Base-by-base conservation (phyloP, 2,888 invertebrate species). In the Criorhina ranunculi region DNA sequence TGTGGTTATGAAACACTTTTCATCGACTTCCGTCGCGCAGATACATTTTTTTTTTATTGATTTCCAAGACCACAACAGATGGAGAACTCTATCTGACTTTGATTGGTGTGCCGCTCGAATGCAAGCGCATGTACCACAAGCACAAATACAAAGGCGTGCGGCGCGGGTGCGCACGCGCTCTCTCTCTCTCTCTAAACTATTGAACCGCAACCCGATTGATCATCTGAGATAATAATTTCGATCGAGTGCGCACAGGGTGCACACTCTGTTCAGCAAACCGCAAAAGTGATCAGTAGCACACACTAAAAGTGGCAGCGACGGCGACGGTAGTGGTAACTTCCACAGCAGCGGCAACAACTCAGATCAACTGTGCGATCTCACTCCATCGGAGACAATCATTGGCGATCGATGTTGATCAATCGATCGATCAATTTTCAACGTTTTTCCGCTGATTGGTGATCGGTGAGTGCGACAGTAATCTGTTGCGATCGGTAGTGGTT, bases 351-450 rank as follows among this genome's bases (percentile, higher is more conserved):
- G 49, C 57, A 62, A 37, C 67, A 29, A 53, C 53, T 67, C 33
- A 19, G 17, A 46, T 67, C 62, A 78, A 79, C 57, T 76, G 72
- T 51, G 69, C n/a, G n/a, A 83, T 73, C 60, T 83, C 55, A 72
- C 64, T 75, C 69, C 66, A 75, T 53, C 55, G 35, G 55, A 19
- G 70, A 62, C 53, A 57, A 79, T 77, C 66, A 70, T 75, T 57
- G 80, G 75, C 75, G 53, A 85, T 85, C 70, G 64, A 53, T 75
- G 42, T 80, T 76, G 80, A 85, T 85, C 85, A 85, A 76, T 46
- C 69, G 85, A 70, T 80, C 85, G 80, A 85, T 85, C 60, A 69
- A 69, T 85, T 85, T 82, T 77, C 69, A 79, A 35, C 80, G 79
- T 85, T 85, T 85, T 85, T 76, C 85, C 60, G 70, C 80, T 66